These are phyloP conservation scores for Malurus splendens DNA, from an alignment of 2,797 vertebrate species.

Conservation along the genomic window DNA sequence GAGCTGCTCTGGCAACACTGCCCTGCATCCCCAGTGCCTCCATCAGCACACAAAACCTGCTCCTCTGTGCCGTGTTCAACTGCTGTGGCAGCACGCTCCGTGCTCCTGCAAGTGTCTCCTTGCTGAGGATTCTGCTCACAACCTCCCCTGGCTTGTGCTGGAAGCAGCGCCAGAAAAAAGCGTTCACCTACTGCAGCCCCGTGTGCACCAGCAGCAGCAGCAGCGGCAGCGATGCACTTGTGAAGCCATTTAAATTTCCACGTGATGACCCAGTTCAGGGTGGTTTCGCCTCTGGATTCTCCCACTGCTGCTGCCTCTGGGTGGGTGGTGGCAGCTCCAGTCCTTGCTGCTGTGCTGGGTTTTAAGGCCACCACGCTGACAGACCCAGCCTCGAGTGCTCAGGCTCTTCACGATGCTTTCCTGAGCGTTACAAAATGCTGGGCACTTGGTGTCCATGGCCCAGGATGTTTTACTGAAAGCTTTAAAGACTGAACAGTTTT, in stretches of 20 bases:
- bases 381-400: background rate
- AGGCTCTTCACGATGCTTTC: fast-evolving
- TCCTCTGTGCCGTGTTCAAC: fast-evolving
- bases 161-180: background rate
- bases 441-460: fast-evolving
- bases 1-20: fast-evolving
- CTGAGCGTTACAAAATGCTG: fast-evolving
- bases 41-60: fast-evolving
- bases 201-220: background rate
- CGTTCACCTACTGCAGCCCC: background rate
- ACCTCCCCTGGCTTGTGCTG: background rate
- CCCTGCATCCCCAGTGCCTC: fast-evolving
- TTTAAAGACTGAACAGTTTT: background rate
- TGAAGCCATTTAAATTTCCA: background rate
- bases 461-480: background rate
- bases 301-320: background rate
- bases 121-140: background rate
- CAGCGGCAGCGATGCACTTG: background rate
- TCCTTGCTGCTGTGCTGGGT: background rate
- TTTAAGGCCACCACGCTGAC: background rate
- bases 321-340: background rate
- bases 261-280: constrained; percentile 8
- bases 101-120: background rate
- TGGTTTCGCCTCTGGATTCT: background rate
- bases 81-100: fast-evolving